Evolutionary conservation across 2,113 vertebrate genomes (phyloP).

Genomic region (Colius striatus): DNA sequence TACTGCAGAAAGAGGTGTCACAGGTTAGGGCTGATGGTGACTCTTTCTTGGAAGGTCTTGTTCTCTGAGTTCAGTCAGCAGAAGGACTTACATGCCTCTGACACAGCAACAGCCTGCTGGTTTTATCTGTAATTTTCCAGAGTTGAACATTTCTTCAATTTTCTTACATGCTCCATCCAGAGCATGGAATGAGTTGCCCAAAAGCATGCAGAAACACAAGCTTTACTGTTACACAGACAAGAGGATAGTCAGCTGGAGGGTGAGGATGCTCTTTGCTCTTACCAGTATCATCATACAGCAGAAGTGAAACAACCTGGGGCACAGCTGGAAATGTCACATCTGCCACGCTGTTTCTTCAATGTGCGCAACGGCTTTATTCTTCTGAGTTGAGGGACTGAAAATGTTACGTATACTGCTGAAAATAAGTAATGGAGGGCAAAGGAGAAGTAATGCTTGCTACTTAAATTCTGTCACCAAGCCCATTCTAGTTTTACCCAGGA

Average conservation of each 20-base stretch:
- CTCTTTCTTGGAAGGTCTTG: not conserved
- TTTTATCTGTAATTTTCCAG: not conserved
- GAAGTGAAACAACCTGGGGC: constrained; percentile 80
- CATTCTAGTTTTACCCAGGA: not conserved
- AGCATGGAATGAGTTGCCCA: not conserved
- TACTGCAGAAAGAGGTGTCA: not conserved
- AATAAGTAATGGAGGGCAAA: not conserved
- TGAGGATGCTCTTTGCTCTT: constrained; percentile 74
- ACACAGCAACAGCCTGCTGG: not conserved
- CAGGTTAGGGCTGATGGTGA: not conserved
- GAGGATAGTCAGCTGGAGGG: constrained; percentile 78
- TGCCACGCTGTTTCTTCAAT: constrained; percentile 84
- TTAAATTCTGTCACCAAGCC: not conserved
- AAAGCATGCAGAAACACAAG: not conserved
- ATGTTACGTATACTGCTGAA: not conserved
- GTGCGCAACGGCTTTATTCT: constrained; percentile 84
- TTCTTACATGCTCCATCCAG: not conserved
- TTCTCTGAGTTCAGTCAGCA: not conserved
- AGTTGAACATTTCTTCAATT: not conserved
- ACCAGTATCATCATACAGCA: constrained; percentile 78
- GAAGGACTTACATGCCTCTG: not conserved
- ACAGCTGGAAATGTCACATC: constrained; percentile 84
- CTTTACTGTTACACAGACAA: constrained; percentile 82
- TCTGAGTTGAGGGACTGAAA: constrained; percentile 49
- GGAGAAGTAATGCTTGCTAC: not conserved